phyloP scores from a whole-genome alignment of 1,140 invertebrate species.

The Choristoneura fumiferana region DNA sequence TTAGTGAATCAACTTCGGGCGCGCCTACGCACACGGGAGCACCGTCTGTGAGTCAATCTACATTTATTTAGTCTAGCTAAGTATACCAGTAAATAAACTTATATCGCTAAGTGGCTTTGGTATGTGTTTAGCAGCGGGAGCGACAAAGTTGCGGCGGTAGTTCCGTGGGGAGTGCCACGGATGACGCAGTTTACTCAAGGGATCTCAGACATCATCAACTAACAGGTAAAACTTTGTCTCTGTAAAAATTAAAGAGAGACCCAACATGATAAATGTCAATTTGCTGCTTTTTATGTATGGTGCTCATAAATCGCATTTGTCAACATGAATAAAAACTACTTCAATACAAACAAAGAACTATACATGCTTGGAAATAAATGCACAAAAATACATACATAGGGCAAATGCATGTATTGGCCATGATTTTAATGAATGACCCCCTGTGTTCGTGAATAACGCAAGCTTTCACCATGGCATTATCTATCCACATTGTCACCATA shows the following conservation, averaged over 20 bases:
- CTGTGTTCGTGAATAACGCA: constrained; percentile 13
- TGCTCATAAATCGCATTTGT: not conserved
- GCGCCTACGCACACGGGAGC: constrained; percentile 54
- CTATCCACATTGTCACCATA: constrained; percentile 11
- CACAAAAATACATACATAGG: constrained; percentile 10
- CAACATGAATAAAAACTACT: no score
- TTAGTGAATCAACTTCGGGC: constrained; percentile 78
- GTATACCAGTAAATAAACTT: no score
- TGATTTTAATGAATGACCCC: not conserved
- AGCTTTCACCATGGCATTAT: not conserved
- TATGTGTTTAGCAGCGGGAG: constrained; percentile 41
- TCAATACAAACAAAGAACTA: not conserved
- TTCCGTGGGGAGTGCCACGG: constrained; percentile 64
- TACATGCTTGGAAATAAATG: not conserved
- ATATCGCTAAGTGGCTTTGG: no score
- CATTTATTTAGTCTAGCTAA: no score
- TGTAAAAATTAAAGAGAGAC: not conserved
- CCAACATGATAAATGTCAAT: not conserved
- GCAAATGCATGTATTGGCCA: not conserved
- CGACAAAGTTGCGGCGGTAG: constrained; percentile 70
- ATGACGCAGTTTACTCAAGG: constrained; percentile 62
- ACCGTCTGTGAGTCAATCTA: constrained; percentile 33
- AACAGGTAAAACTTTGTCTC: constrained; percentile 38
- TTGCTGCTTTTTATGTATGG: constrained; percentile 7
- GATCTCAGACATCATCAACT: constrained; percentile 57